Base-by-base conservation (phyloP, 1,140 invertebrate species). In the Lethrus apterus region DNA sequence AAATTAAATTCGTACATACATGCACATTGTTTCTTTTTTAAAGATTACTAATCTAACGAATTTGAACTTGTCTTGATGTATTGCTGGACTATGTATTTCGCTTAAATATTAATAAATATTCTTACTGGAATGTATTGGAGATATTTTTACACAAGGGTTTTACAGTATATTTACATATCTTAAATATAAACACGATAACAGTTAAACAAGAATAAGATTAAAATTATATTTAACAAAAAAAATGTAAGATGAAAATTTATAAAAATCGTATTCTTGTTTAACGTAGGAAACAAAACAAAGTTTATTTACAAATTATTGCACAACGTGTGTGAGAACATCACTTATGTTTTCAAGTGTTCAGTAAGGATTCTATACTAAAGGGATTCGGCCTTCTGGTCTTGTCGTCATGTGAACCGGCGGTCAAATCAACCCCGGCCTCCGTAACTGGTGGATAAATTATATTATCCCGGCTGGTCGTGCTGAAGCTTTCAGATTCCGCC, bases 301-400 rank as follows among this genome's bases (percentile, higher is more conserved):
- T 31, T 31, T 33, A 38, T 47, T 41, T 41, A 48, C 46, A 43
- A 43, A 29, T 48, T 34, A 32, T 42, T 44, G 41, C 47, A 36
- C 47, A 43, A 20, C 14, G 10, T 11, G 17, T 11, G 21, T 31
- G 18, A 19, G 20, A 38, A 7, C 17, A 15, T 24, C 33, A 18
- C 32, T 23, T 19, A 10, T 7, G 29, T 33, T 40, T 63, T 79
- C 75, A 80, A 70, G 80, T 83, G 58, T 83, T 84, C 57, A 88
- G 73, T 49, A 88, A 67, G 33, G 84, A 87, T 62, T 89, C 86
- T 75, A 89, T 89, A 70, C 84, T 87, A 71, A 89, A 89, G 14
- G 86, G 86, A 69, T 88, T 85, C 33, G 76, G 71, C 51, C 77
- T 69, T 58, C 77, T 74, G 49, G 73, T 75, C 41, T 74, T 56